These are phyloP conservation scores for Dromococcyx pavoninus DNA, from an alignment of 2,797 vertebrate species.

Conservation along the genomic window DNA sequence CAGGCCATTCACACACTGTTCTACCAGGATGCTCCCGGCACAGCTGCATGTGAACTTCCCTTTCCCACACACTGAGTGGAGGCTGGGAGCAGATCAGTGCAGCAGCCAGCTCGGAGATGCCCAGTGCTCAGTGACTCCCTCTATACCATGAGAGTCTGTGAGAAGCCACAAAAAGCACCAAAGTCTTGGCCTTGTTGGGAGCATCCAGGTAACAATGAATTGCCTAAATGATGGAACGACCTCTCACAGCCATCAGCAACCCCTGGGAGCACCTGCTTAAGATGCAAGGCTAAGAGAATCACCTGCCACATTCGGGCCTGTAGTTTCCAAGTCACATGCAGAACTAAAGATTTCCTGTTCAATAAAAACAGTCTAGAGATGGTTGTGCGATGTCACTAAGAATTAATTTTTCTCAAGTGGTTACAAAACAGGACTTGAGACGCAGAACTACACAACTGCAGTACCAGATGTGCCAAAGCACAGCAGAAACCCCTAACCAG, in stretches of 20 bases:
- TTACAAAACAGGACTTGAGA: too few relatives aligned
- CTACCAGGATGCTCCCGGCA: too few relatives aligned
- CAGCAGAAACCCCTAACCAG: too few relatives aligned
- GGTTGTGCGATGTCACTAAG: not conserved
- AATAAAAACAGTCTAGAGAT: not conserved
- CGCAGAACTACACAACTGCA: too few relatives aligned
- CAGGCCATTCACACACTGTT: rapidly evolving
- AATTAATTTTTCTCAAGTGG: not conserved
- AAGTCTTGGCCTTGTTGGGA: too few relatives aligned
- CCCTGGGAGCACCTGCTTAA: not conserved
- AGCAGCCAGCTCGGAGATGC: too few relatives aligned
- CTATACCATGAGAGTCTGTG: not conserved
- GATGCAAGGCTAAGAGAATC: not conserved
- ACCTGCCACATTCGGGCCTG: not conserved
- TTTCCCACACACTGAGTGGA: not conserved
- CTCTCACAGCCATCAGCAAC: too few relatives aligned
- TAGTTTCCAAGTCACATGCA: not conserved
- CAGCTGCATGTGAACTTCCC: not conserved
- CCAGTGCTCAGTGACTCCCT: not conserved
- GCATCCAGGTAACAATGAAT: rapidly evolving
- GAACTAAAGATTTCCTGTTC: not conserved
- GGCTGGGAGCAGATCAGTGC: not conserved
- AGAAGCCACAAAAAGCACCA: too few relatives aligned
- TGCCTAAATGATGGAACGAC: not conserved
- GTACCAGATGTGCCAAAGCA: too few relatives aligned